Percentiles rank a stretch among this genome's conserved stretches.
Evolutionary conservation across 2,113 vertebrate genomes (phyloP).

Genomic region (Pelusios castaneus): DNA sequence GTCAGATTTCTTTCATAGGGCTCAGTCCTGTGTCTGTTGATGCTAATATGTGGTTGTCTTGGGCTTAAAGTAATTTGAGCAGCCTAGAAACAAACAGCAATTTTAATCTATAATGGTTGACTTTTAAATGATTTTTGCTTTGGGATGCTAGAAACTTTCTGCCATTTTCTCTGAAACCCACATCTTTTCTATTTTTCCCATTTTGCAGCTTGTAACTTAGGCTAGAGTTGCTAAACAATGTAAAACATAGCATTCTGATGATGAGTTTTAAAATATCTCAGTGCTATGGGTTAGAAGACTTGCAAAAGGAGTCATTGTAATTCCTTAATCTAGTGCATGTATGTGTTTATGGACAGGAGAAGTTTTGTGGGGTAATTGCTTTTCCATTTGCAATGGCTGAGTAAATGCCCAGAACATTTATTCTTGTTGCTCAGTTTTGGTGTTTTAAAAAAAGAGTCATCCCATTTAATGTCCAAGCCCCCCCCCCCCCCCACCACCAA

Average conservation of each 20-base stretch:
- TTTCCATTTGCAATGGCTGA: slow-evolving; percentile 53
- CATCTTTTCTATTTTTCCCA: neutral
- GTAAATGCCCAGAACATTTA: neutral
- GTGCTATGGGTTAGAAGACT: neutral
- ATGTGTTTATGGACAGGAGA: slow-evolving; percentile 45
- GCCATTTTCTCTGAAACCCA: neutral
- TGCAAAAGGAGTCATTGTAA: slow-evolving; percentile 29
- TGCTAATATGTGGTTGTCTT: neutral
- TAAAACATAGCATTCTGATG: slow-evolving; percentile 29
- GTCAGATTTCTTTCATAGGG: neutral
- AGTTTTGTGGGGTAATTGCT: slow-evolving; percentile 38
- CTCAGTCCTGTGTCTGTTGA: neutral
- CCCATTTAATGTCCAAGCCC: neutral
- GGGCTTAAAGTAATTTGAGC: neutral
- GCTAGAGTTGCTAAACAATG: neutral
- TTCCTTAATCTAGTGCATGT: neutral
- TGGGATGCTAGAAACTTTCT: neutral
- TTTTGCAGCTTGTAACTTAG: neutral
- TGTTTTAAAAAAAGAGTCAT: slow-evolving; percentile 22
- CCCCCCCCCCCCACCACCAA: too few relatives aligned
- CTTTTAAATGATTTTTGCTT: neutral
- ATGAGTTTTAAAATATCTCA: slow-evolving; percentile 50
- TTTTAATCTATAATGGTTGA: neutral
- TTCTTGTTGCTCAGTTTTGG: slow-evolving; percentile 25
- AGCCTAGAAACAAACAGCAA: neutral